These are phyloP conservation scores for Mesoclemmys tuberculata DNA, from an alignment of 2,113 vertebrate genomes.

Conservation along the genomic window DNA sequence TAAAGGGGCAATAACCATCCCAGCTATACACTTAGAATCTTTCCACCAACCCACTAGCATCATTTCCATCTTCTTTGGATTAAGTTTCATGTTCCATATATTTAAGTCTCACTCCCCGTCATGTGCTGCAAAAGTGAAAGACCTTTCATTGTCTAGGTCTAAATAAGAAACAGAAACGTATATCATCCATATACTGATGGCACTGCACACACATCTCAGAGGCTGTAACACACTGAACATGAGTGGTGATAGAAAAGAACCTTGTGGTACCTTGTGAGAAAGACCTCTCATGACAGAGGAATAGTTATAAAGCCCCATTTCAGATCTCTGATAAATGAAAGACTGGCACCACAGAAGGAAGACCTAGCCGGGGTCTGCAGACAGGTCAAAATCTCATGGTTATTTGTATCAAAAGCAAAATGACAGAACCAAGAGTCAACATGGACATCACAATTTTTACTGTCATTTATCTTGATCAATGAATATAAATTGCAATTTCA, in stretches of 20 bases:
- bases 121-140: not conserved
- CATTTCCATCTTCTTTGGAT: accelerated
- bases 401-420: not conserved
- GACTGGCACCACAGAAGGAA: not conserved
- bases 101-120: not conserved
- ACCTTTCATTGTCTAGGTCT: not conserved
- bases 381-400: not conserved
- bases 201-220: not conserved
- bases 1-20: not conserved
- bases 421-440: not conserved
- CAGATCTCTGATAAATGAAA: not conserved
- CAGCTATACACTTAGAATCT: not conserved
- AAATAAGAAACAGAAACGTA: not conserved
- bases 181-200: not conserved
- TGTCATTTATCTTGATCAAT: not conserved
- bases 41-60: not conserved
- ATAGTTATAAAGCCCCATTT: not conserved
- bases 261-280: not conserved
- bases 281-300: not conserved
- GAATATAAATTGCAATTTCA: not conserved
- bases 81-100: not conserved
- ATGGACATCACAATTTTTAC: not conserved
- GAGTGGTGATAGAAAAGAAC: not conserved
- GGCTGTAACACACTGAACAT: not conserved
- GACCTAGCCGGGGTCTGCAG: not conserved